A percentile compares a stretch with the other conserved stretches of the same genome.
phyloP scores from a whole-genome alignment of 1,140 invertebrate genomes.

The Cydia fagiglandana region DNA sequence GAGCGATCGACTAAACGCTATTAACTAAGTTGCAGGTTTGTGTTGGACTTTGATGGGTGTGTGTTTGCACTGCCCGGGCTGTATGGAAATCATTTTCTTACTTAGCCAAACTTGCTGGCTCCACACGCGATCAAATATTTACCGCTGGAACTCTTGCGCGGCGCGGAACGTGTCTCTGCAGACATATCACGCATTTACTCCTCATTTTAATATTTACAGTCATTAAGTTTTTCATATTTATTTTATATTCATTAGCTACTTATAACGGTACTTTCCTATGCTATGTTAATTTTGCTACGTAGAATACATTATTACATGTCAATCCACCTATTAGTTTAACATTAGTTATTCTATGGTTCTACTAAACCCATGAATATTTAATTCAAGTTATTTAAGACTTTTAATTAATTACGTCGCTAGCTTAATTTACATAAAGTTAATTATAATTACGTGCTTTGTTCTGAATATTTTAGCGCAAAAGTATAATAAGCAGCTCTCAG shows the following conservation, averaged over 20 bases:
- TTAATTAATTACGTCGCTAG: slow-evolving; percentile 12
- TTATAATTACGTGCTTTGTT: slow-evolving; percentile 30
- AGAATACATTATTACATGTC: not conserved
- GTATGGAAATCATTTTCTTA: slow-evolving; percentile 74
- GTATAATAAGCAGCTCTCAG: slow-evolving; percentile 16
- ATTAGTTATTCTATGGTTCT: slow-evolving; percentile 6
- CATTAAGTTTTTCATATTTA: slow-evolving; percentile 39
- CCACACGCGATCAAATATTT: slow-evolving; percentile 68
- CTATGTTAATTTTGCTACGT: not conserved
- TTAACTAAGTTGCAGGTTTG: slow-evolving; percentile 70
- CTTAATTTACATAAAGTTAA: slow-evolving; percentile 30
- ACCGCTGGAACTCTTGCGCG: slow-evolving; percentile 52
- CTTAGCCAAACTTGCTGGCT: slow-evolving; percentile 63
- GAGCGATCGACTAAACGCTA: slow-evolving; percentile 60
- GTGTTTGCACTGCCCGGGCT: slow-evolving; percentile 62
- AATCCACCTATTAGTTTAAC: not conserved
- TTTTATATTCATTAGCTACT: slow-evolving; percentile 6
- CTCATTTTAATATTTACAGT: slow-evolving; percentile 39
- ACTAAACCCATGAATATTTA: slow-evolving; percentile 19
- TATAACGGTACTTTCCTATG: not conserved
- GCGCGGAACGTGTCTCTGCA: slow-evolving; percentile 57
- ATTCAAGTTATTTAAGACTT: slow-evolving; percentile 2
- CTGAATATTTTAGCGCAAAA: slow-evolving; percentile 22
- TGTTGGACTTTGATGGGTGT: slow-evolving; percentile 71
- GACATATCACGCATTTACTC: slow-evolving; percentile 46